Percentiles rank a stretch among this genome's conserved stretches.
phyloP scores from a whole-genome alignment of 2,113 vertebrate species.

The Melanostigma gelatinosum region DNA sequence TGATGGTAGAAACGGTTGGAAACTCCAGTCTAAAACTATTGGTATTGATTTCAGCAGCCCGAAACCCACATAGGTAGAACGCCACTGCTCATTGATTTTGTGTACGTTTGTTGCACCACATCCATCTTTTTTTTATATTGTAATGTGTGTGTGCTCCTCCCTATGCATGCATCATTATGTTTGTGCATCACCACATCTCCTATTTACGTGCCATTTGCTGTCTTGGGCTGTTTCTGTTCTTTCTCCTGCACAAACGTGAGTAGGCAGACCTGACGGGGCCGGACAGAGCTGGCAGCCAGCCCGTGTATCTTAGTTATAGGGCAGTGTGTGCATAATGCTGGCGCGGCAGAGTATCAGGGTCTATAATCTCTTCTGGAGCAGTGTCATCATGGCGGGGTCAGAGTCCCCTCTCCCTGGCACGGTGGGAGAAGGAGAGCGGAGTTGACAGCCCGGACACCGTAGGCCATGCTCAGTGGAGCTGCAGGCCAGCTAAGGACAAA shows the following conservation, averaged over 20 bases:
- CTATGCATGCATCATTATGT: constrained; percentile 1
- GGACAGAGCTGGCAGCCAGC: constrained; percentile 66
- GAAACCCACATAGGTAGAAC: constrained; percentile 34
- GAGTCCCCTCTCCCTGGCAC: constrained; percentile 53
- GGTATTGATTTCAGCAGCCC: constrained; percentile 46
- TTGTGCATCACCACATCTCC: not conserved
- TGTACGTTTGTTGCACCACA: constrained; percentile 21
- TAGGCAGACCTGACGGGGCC: constrained; percentile 59
- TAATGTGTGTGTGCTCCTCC: constrained; percentile 16
- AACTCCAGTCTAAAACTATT: constrained; percentile 35
- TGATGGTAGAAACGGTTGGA: constrained; percentile 34
- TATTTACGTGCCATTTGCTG: constrained; percentile 14
- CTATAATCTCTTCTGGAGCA: constrained; percentile 78
- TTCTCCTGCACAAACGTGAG: constrained; percentile 47
- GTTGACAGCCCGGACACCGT: constrained; percentile 67
- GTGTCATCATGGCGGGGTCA: constrained; percentile 75
- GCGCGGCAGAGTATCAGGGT: constrained; percentile 64
- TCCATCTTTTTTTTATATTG: constrained; percentile 7
- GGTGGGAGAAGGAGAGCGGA: constrained; percentile 58
- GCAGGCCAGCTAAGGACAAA: constrained; percentile 67
- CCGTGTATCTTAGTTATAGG: constrained; percentile 72
- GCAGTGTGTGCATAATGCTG: constrained; percentile 76
- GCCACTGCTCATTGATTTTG: constrained; percentile 37
- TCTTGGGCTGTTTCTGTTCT: constrained; percentile 19
- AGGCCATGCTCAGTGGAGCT: constrained; percentile 53